Conservation (phyloP, 2,113 vertebrate species). For the Polypterus senegalus region DNA sequence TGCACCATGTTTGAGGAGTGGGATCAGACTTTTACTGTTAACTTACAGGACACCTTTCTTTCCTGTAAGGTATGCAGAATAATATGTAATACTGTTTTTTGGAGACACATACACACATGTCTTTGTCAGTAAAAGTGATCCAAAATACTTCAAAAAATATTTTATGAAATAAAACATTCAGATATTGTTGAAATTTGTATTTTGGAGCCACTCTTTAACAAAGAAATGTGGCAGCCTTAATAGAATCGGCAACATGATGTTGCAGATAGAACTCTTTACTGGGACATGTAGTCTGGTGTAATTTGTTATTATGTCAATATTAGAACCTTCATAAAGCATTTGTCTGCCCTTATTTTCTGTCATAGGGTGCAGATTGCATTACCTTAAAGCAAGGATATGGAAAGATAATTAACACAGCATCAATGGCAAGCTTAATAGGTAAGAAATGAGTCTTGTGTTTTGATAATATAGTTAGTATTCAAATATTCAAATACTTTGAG, state of each 20-base stretch:
- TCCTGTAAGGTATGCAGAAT: slow-evolving; percentile 55
- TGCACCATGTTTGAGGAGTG: slow-evolving; percentile 59
- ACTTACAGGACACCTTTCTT: slow-evolving; percentile 59
- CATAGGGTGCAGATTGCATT: slow-evolving; percentile 75
- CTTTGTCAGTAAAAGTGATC: too few relatives aligned
- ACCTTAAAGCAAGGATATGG: slow-evolving; percentile 87
- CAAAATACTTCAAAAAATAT: too few relatives aligned
- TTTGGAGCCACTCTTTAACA: too few relatives aligned
- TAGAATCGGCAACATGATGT: too few relatives aligned
- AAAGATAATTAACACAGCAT: slow-evolving; percentile 92
- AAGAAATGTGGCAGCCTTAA: too few relatives aligned
- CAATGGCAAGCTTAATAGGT: slow-evolving; percentile 92
- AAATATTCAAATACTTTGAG: not conserved
- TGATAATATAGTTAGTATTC: slow-evolving; percentile 10
- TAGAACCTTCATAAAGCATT: slow-evolving; percentile 65
- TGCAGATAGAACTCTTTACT: too few relatives aligned
- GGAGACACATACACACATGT: too few relatives aligned
- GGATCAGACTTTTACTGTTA: slow-evolving; percentile 60
- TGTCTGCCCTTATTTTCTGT: slow-evolving; percentile 70
- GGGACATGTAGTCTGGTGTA: slow-evolving; percentile 17
- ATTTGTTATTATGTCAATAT: slow-evolving; percentile 67
- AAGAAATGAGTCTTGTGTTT: slow-evolving; percentile 61
- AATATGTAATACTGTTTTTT: too few relatives aligned
- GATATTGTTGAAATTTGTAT: too few relatives aligned
- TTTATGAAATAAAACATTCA: too few relatives aligned